Evolutionary conservation across 2,113 vertebrate species (phyloP), one percentile per base, ranked within the genome.

Genomic region (Vidua macroura): DNA sequence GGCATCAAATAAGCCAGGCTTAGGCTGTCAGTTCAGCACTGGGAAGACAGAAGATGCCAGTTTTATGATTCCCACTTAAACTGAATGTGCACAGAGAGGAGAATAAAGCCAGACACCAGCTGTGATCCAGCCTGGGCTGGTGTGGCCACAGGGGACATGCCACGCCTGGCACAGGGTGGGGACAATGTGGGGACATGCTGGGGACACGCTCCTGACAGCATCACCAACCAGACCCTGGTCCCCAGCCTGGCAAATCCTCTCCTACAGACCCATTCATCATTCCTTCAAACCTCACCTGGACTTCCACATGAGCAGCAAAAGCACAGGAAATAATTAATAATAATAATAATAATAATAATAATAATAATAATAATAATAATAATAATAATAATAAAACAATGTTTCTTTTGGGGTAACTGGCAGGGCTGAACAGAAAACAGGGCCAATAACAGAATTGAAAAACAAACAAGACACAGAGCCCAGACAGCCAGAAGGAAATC

Each of bases 351-450:
- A 9, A 20, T 46, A 46, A 46, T 46, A 46, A 46, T 46, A 9
- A 46, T 44, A 19, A 21, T 46, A 21, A 21, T 46, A 46, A 21
- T 46, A 11, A 8, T 46, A 46, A 46, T 46, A 46, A 46, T 46
- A 9, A 46, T 44, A 19, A 21, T 46, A 21, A 21, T 46, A 46
- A 21, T 46, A 11, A 8, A 46, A 22, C 0, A 0, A 21, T 7
- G 4, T 21, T 69, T 56, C 48, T 39, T 33, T 35, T 20, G 62
- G 28, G 66, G 23, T 33, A 30, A 67, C 41, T 23, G 37, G n/a
- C 0, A 0, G 70, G 22, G 44, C 43, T 78, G 60, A 25, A 13
- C 7, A 72, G 49, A 58, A 72, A 85, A 67, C 48, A 58, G n/a
- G n/a, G 60, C 9, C 27, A 43, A 18, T 20, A 87, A 20, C 12